phyloP scores from a whole-genome alignment of 2,888 invertebrate species.

The Antheraea assamensis region DNA sequence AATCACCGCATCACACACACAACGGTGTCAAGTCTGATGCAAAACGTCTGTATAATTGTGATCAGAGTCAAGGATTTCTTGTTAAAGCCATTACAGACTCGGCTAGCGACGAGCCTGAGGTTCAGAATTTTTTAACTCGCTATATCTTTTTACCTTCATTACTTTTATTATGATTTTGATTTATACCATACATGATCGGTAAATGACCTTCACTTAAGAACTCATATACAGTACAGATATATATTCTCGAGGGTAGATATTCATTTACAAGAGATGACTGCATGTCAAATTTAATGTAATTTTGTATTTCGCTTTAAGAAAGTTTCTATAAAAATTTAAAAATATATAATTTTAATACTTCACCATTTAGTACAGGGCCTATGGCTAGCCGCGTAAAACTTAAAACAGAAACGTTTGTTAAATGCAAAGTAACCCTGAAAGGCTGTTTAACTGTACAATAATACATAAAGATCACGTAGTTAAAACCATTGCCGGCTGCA shows the following conservation, averaged over 20 bases:
- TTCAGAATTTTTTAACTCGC: constrained; percentile 16
- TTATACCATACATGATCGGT: background rate
- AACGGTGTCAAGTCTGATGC: constrained; percentile 70
- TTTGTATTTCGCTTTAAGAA: background rate
- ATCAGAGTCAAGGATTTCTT: constrained; percentile 75
- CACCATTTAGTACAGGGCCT: background rate
- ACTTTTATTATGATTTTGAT: background rate
- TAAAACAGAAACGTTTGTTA: background rate
- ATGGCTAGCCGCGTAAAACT: background rate
- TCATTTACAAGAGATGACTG: too few species aligned
- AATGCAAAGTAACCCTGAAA: background rate
- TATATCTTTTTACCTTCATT: constrained; percentile 1
- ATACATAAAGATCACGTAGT: background rate
- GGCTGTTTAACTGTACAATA: background rate
- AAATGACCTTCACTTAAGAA: background rate
- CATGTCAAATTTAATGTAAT: background rate
- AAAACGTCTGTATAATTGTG: constrained; percentile 76
- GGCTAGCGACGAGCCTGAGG: constrained; percentile 15
- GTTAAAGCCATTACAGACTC: constrained; percentile 36
- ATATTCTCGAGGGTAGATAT: too few species aligned
- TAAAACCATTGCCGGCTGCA: background rate
- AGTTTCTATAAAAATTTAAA: background rate
- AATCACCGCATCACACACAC: constrained; percentile 34
- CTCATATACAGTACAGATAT: background rate
- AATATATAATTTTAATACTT: background rate